Base-by-base conservation (phyloP, 2,113 vertebrate genomes). In the Epinephelus lanceolatus region DNA sequence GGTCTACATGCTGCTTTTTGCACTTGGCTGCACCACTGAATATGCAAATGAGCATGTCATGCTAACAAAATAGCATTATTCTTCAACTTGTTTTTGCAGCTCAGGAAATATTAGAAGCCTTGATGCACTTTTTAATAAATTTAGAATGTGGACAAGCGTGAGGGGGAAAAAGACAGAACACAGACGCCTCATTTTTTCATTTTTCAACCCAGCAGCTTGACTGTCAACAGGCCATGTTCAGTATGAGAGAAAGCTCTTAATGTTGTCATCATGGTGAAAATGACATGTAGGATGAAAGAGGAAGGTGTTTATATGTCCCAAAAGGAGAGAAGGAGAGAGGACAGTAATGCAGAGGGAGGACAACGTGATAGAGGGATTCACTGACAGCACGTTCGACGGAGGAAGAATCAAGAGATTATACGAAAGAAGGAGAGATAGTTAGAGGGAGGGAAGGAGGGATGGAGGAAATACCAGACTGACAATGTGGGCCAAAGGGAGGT, bases 391-490 rank as follows among this genome's bases (percentile, higher is more conserved):
- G 62, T 74, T 27, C 5, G 72, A 74, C 15, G 51, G 71, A 53
- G 47, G 70, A 77, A 42, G 62, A 77, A 86, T 81, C 52, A 78
- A 57, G 71, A 66, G 84, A 86, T 86, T 65, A 86, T 37, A 67
- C 18, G 40, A 78, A 76, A 86, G 49, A 81, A 21, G 57, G 62
- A 73, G 57, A 70, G 68, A 87, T 70, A 70, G 78, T 87, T 66
- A 68, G 57, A 87, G 59, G 25, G 53, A 80, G 71, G 49, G 76
- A 81, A 79, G 83, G 84, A 82, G 83, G 78, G 89, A 77, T 88
- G 84, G 89, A 95, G 94, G 94, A 95, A 95, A 96, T 96, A 94
- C 95, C 95, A 95, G 89, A 93, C 88, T 93, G 94, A 95, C 93
- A 95, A 95, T 94, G 94, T 91, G 89, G 94, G 85, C 93, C 92